Conservation (phyloP, 2,888 invertebrate genomes). For the Mythimna pallens region DNA sequence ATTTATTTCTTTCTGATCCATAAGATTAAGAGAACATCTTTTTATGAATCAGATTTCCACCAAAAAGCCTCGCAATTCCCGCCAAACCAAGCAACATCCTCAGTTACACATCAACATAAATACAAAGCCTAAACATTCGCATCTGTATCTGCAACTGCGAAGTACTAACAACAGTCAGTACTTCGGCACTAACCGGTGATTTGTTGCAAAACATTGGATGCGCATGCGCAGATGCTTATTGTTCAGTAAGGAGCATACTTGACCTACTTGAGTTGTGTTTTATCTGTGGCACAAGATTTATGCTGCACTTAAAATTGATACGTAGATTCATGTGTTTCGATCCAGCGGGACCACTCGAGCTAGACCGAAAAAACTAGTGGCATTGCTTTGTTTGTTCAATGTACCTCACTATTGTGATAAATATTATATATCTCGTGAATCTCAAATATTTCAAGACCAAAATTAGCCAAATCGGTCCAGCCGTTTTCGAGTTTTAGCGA, state of each 20-base stretch:
- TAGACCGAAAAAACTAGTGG: not conserved
- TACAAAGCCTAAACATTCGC: conserved; percentile 3
- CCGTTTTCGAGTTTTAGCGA: too few relatives aligned
- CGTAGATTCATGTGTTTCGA: too few relatives aligned
- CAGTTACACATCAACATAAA: not conserved
- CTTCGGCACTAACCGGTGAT: conserved; percentile 48
- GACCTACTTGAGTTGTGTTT: conserved; percentile 63
- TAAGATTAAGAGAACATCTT: too few relatives aligned
- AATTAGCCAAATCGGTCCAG: too few relatives aligned
- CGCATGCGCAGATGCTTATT: conserved; percentile 54
- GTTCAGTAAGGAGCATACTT: conserved; percentile 67
- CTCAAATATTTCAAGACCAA: too few relatives aligned
- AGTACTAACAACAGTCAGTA: conserved; percentile 36
- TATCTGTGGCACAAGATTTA: conserved; percentile 58
- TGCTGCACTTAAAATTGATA: conserved; percentile 41
- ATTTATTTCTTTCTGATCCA: too few relatives aligned
- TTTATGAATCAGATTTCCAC: too few relatives aligned
- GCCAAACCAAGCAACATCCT: not conserved
- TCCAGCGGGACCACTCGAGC: too few relatives aligned
- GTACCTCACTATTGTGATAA: too few relatives aligned
- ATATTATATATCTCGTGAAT: too few relatives aligned
- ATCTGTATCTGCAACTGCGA: conserved; percentile 14
- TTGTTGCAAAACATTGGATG: conserved; percentile 57
- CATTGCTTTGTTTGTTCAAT: too few relatives aligned
- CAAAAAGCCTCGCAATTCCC: too few relatives aligned